These are phyloP conservation scores for Ephydatia muelleri DNA, from an alignment of 37 sponge, comb jelly and placozoan species.

Conservation along the genomic window DNA sequence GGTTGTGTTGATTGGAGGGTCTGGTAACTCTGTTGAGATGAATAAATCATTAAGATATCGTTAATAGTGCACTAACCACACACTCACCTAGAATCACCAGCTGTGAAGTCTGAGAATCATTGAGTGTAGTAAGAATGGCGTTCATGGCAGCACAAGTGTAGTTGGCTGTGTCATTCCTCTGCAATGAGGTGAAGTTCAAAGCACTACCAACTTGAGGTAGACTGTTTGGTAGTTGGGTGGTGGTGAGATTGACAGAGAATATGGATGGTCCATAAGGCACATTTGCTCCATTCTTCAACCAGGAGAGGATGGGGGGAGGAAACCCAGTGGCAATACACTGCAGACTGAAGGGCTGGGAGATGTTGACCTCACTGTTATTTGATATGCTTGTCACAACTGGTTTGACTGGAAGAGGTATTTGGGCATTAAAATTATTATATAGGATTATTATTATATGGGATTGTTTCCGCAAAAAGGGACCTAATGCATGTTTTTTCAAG, in stretches of 20 bases:
- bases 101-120: conserved; percentile 14
- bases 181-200: conserved; percentile 24
- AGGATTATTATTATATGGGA: too few relatives aligned
- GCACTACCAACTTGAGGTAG: conserved; percentile 48
- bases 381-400: conserved; percentile 49
- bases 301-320: conserved; percentile 41
- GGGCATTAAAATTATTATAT: background rate
- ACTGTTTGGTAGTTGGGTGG: background rate
- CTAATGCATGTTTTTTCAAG: too few relatives aligned
- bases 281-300: conserved; percentile 41
- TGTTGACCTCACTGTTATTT: background rate
- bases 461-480: too few relatives aligned
- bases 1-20: conserved; percentile 37
- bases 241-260: background rate
- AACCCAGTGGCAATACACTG: conserved; percentile 55
- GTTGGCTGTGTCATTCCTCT: conserved; percentile 65
- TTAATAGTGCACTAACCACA: background rate
- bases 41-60: background rate
- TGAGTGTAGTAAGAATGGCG: conserved; percentile 13
- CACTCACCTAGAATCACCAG: conserved; percentile 54
- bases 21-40: conserved; percentile 58
- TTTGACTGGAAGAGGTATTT: conserved; percentile 45
- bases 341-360: conserved; percentile 12
- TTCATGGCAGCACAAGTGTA: conserved; percentile 65
- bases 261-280: too few relatives aligned